Evolutionary conservation across 2,888 invertebrate species (phyloP).

Genomic region (Tricholauxania praeusta): DNA sequence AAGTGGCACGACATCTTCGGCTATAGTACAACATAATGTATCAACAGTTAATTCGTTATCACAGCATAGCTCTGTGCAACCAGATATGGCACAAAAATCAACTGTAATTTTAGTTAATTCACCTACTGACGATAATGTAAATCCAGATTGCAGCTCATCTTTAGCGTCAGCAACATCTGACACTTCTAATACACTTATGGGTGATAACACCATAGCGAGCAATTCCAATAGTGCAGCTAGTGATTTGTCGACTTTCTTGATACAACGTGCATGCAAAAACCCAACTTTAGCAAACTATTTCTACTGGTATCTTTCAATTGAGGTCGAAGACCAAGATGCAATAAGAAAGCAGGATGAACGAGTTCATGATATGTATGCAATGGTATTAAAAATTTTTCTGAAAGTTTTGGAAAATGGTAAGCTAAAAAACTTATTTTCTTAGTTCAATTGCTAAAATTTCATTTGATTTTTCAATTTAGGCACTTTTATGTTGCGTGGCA

Average conservation of each 20-base stretch:
- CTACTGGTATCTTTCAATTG: slow-evolving; percentile 96
- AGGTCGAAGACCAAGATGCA: slow-evolving; percentile 90
- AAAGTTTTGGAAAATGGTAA: slow-evolving; percentile 76
- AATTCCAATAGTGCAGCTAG: slow-evolving; percentile 63
- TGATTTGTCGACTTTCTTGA: slow-evolving; percentile 91
- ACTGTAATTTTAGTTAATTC: slow-evolving; percentile 47
- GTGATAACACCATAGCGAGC: slow-evolving; percentile 60
- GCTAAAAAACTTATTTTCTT: slow-evolving; percentile 26
- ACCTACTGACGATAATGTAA: slow-evolving; percentile 46
- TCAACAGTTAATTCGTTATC: slow-evolving; percentile 49
- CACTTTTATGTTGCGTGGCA: slow-evolving; percentile 78
- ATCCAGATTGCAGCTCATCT: slow-evolving; percentile 48
- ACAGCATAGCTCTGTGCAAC: slow-evolving; percentile 46
- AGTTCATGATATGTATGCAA: slow-evolving; percentile 86
- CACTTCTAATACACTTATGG: slow-evolving; percentile 70
- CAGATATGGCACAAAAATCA: slow-evolving; percentile 41
- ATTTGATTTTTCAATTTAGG: slow-evolving; percentile 62
- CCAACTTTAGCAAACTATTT: slow-evolving; percentile 94
- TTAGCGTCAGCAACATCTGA: slow-evolving; percentile 66
- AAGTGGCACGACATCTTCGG: slow-evolving; percentile 39
- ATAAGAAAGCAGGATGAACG: slow-evolving; percentile 78
- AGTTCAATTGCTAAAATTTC: not conserved
- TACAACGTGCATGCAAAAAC: slow-evolving; percentile 89
- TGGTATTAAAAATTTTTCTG: slow-evolving; percentile 89
- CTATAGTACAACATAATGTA: slow-evolving; percentile 40